Conservation (phyloP, 2,113 vertebrate genomes). For the Oncorhynchus gorbuscha region DNA sequence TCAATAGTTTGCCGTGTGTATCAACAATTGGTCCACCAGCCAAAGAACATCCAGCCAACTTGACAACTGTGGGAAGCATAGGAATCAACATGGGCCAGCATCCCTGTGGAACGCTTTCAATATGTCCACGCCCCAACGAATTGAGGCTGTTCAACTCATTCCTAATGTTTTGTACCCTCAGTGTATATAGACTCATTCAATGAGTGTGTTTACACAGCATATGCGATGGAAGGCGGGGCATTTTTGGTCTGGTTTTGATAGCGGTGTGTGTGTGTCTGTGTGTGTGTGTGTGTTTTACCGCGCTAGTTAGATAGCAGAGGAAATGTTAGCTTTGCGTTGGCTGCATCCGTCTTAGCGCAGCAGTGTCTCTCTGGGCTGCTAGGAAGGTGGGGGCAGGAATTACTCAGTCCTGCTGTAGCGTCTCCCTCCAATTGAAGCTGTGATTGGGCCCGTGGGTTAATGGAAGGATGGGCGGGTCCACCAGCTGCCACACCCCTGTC, state of each 20-base stretch:
- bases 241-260: conserved; percentile 42
- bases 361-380: background rate
- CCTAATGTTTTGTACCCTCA: no score
- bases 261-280: conserved; percentile 19
- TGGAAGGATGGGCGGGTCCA: conserved; percentile 94
- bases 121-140: no score
- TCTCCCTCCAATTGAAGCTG: conserved; percentile 98
- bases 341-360: background rate
- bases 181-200: conserved; percentile 18
- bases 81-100: no score
- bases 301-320: conserved; percentile 41
- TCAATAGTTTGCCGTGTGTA: no score
- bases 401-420: conserved; percentile 84
- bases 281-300: conserved; percentile 24
- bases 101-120: no score
- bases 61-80: no score
- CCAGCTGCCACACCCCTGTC: conserved; percentile 94
- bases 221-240: conserved; percentile 45
- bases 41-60: no score
- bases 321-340: background rate
- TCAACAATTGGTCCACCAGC: no score
- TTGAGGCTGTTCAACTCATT: no score
- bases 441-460: conserved; percentile 97
- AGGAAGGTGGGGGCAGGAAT: conserved; percentile 20
- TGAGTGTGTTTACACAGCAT: conserved; percentile 41